These are phyloP conservation scores for Dendroctonus ponderosae DNA, from an alignment of 1,140 invertebrate species.

Conservation along the genomic window DNA sequence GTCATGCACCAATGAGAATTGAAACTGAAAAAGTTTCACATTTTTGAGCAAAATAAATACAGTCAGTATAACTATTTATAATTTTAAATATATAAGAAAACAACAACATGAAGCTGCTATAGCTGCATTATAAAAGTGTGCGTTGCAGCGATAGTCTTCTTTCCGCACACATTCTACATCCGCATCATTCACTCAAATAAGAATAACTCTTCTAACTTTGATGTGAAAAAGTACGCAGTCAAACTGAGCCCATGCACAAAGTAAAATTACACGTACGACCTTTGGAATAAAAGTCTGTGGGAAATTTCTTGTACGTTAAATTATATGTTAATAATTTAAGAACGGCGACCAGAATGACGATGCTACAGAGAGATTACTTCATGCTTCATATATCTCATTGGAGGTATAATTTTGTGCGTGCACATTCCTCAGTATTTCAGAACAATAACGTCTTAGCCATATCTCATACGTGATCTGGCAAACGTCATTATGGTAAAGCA, in stretches of 20 bases:
- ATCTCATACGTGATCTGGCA: slow-evolving; percentile 34
- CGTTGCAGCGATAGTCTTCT: too few species aligned
- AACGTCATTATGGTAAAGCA: slow-evolving; percentile 33
- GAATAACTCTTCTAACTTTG: too few species aligned
- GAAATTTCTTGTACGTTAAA: slow-evolving; percentile 28
- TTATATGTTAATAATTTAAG: slow-evolving; percentile 35
- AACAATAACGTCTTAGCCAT: slow-evolving; percentile 33
- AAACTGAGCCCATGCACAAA: neutral
- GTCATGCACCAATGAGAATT: too few species aligned
- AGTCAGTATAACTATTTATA: too few species aligned
- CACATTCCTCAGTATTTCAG: slow-evolving; percentile 31
- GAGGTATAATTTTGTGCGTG: slow-evolving; percentile 35
- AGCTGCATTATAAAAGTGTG: too few species aligned
- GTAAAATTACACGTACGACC: slow-evolving; percentile 8
- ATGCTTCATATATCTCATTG: slow-evolving; percentile 34
- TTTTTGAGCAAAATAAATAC: too few species aligned
- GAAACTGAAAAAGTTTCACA: too few species aligned
- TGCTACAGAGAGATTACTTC: slow-evolving; percentile 28
- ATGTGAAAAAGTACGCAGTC: too few species aligned
- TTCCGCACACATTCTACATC: too few species aligned
- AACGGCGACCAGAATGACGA: slow-evolving; percentile 25
- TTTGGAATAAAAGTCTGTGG: slow-evolving; percentile 22
- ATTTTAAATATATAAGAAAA: too few species aligned
- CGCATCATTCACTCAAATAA: too few species aligned
- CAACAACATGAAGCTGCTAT: too few species aligned